A percentile compares a stretch with the other conserved stretches of the same genome.
phyloP scores from a whole-genome alignment of 64 coral and sea anemone genomes.

The Montipora efflorescens region DNA sequence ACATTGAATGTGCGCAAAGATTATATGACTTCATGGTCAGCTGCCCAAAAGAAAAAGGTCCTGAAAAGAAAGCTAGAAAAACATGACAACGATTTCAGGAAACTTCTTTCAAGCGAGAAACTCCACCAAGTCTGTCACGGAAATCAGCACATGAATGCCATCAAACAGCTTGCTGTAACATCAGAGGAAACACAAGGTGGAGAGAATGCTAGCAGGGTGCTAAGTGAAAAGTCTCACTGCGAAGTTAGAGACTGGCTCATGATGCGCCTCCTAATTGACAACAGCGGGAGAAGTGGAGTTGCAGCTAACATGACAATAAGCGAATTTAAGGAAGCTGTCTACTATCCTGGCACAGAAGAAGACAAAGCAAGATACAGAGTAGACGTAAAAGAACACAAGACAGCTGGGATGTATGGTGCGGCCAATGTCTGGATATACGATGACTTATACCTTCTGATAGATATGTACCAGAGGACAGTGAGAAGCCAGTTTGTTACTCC shows the following conservation, averaged over 20 bases:
- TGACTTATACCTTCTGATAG: constrained; percentile 27
- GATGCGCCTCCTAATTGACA: constrained; percentile 64
- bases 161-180: background rate
- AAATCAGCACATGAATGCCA: background rate
- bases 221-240: background rate
- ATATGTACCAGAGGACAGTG: constrained; percentile 65
- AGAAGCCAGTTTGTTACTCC: constrained; percentile 32
- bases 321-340: constrained; percentile 65
- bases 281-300: constrained; percentile 63
- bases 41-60: background rate
- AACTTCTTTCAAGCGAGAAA: background rate
- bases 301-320: constrained; percentile 70
- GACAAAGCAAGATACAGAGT: constrained; percentile 58
- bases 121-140: background rate
- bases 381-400: constrained; percentile 68
- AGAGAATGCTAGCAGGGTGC: background rate
- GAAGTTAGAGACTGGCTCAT: constrained; percentile 62
- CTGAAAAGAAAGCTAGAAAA: background rate
- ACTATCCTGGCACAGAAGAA: constrained; percentile 44
- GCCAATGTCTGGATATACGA: constrained; percentile 68
- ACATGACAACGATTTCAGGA: background rate
- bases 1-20: background rate
- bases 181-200: background rate
- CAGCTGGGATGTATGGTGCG: constrained; percentile 54
- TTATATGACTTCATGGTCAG: background rate